phyloP scores from a whole-genome alignment of 2,797 vertebrate species.

The Chelon labrosus region DNA sequence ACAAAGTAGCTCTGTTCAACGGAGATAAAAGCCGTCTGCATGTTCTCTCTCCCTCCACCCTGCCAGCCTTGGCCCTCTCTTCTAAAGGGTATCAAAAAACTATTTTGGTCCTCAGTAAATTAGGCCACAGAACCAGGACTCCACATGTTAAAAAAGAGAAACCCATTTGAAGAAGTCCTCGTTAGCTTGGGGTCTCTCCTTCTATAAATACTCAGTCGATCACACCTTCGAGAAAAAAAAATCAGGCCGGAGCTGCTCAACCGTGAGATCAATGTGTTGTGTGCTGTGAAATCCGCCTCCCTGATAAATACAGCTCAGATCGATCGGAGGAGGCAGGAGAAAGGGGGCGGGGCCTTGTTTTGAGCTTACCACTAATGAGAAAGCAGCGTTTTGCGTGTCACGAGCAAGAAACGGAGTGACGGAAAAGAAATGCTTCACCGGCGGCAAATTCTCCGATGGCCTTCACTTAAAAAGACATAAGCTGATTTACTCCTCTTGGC shows the following conservation, averaged over 20 bases:
- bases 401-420: slow-evolving; percentile 3
- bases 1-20: slow-evolving; percentile 5
- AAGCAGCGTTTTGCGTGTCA: background rate
- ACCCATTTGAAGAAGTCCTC: slow-evolving; percentile 28
- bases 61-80: slow-evolving; percentile 19
- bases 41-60: slow-evolving; percentile 7
- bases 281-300: slow-evolving; percentile 18
- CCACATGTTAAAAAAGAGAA: slow-evolving; percentile 54
- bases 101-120: slow-evolving; percentile 69
- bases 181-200: slow-evolving; percentile 33
- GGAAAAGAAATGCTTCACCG: background rate
- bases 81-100: slow-evolving; percentile 51
- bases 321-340: slow-evolving; percentile 17
- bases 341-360: slow-evolving; percentile 10
- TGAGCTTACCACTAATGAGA: slow-evolving; percentile 15
- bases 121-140: slow-evolving; percentile 64
- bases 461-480: background rate
- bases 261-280: slow-evolving; percentile 11
- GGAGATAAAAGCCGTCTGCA: background rate
- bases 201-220: slow-evolving; percentile 52
- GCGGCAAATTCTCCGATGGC: too few species aligned
- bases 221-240: slow-evolving; percentile 30
- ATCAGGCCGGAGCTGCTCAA: slow-evolving; percentile 32
- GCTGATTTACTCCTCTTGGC: background rate
- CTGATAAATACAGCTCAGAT: slow-evolving; percentile 18